Evolutionary conservation across 2,113 vertebrate species (phyloP).

Genomic region (Carollia perspicillata): DNA sequence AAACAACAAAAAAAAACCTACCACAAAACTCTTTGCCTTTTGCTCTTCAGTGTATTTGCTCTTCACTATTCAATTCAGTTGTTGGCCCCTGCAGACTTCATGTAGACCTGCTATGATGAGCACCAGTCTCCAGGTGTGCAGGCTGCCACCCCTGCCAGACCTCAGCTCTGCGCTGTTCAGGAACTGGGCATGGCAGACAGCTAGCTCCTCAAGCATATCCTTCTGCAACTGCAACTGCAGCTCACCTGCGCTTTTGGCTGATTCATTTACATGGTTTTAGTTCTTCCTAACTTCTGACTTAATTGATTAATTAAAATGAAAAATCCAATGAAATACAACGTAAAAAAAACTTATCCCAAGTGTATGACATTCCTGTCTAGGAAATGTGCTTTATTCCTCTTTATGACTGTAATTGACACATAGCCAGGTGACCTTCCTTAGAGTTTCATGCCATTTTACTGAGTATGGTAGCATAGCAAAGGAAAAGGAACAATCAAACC

Average conservation of each 20-base stretch:
- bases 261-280: neutral
- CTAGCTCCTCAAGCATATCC: neutral
- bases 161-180: neutral
- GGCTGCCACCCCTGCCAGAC: neutral
- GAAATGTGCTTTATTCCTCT: neutral
- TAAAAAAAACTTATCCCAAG: neutral
- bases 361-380: neutral
- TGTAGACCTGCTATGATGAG: rapidly evolving
- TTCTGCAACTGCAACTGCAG: neutral
- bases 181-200: neutral
- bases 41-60: neutral
- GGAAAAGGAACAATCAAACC: neutral
- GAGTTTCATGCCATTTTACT: neutral
- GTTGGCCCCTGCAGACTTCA: neutral
- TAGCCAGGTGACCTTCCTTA: neutral
- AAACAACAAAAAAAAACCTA: neutral
- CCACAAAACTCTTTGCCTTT: neutral
- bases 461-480: neutral
- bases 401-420: neutral
- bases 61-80: neutral
- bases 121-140: rapidly evolving
- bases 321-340: neutral
- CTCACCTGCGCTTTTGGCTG: neutral
- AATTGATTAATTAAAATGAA: neutral
- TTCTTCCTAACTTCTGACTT: neutral